Base-by-base conservation (phyloP, 2,888 invertebrate genomes). In the Protonemura montana region DNA sequence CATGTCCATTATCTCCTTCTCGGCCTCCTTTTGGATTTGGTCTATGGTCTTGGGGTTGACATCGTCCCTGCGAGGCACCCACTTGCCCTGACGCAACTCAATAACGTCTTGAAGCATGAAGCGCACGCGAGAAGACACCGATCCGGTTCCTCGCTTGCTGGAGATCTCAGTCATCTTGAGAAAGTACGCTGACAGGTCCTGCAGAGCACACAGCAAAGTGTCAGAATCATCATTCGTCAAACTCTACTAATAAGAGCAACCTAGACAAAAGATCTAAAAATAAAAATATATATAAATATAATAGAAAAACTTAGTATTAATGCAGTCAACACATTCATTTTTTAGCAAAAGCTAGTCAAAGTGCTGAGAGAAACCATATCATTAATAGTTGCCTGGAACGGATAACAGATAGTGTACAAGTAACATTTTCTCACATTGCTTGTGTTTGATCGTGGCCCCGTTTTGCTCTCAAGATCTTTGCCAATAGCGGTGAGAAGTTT, bases 11-110 rank as follows among this genome's bases (percentile, higher is more conserved):
- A 94, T 94, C 87, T 96, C 96, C 89, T 96, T 95, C 89, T 97
- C 96, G 16, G 96, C 96, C 91, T 98, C 98, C 89, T 96, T 95
- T 90, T 97, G 96, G 87, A 99, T 98, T 92, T 98, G 97, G 89
- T 97, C 98, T 93, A 99, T 97, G 89, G 97, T 98, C 91, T 98
- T 98, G 0, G 98, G 98, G 90, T 96, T 96, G 77, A 95, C 95
- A 89, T 98, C 97, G 88, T 96, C 96, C 88, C 97, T 94, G 87
- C 98, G 94, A 1, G 97, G 95, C 86, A 97, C 93, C 98, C 98
- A 99, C 89, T 94, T 95, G 89, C 95, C 95, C 89, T 94, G 93
- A 88, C 97, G 94, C 87, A 99, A 93, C 90, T 98, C 98, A 87
- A 98, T 95, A 0, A 98, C 97, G 92, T 99, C 98, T 93, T 96